Base-by-base conservation (phyloP, 1,140 invertebrate species). In the Atta colombica region DNA sequence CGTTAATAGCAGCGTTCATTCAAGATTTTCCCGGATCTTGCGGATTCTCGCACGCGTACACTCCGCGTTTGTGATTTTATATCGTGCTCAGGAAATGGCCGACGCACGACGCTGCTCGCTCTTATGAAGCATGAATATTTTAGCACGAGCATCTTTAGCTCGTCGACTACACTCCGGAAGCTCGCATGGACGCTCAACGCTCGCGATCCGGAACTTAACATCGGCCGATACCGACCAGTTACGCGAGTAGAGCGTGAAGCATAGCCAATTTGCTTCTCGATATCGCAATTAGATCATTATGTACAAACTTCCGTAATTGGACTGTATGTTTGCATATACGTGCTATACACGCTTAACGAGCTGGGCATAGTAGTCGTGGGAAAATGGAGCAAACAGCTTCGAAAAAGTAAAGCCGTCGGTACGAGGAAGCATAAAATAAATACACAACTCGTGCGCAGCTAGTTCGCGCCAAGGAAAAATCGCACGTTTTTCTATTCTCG, bases 71-170 rank as follows among this genome's bases (percentile, higher is more conserved):
- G 55, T 66, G 51, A 86, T 90, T 82, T 81, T 88, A 88, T 51
- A 53, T 74, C 77, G 81, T 74, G 84, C 66, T 71, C 35, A 25
- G 21, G 25, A 39, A 65, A 14, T 12, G 31, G n/a, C 31, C 39
- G 25, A n/a, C 16, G 21, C 39, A 58, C 53, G 77, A 69, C 8
- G 60, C 6, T 61, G 60, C 6, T 61, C 66, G 53, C 89, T 87
- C 87, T 90, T 85, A 90, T 87, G 84, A 88, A 31, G 55, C 86
- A 92, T 92, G 90, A 92, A 92, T 92, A 92, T 92, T 92, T 92
- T 80, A 92, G 35, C 63, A 31, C n/a, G 65, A n/a, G 65, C 89
- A 77, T 91, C 89, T 72, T 87, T 63, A 90, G 80, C 77, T 80
- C 75, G 84, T 80, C 65, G 82, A n/a, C 49, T 61, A 65, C 51